phyloP scores from a whole-genome alignment of 2,888 invertebrate genomes.

The Abscondita cerata region DNA sequence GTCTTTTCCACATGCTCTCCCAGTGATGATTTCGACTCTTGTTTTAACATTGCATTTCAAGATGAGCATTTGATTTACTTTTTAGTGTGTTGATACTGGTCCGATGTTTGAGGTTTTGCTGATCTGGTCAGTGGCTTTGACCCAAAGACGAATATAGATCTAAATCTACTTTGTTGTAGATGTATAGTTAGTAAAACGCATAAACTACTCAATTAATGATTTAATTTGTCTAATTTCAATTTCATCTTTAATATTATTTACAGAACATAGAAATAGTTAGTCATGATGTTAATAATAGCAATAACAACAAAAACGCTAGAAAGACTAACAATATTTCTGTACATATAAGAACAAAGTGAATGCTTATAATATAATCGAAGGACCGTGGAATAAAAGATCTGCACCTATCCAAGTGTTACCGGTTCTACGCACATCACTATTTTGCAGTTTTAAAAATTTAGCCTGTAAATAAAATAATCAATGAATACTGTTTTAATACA shows the following conservation, averaged over 20 bases:
- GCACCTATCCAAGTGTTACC: slow-evolving; percentile 10
- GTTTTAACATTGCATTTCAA: no score
- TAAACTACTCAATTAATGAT: no score
- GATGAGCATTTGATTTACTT: no score
- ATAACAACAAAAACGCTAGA: slow-evolving; percentile 50
- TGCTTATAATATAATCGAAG: slow-evolving; percentile 15
- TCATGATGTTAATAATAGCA: slow-evolving; percentile 50
- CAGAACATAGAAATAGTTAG: slow-evolving; percentile 47
- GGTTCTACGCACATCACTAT: slow-evolving; percentile 11
- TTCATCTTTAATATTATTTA: slow-evolving; percentile 18
- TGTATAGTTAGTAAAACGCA: no score
- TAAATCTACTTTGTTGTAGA: no score
- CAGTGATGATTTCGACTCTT: no score
- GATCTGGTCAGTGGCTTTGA: no score
- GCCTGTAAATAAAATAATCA: slow-evolving; percentile 24
- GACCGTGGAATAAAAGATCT: slow-evolving; percentile 20
- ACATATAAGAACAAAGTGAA: slow-evolving; percentile 39
- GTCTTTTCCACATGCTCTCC: no score
- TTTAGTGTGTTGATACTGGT: no score
- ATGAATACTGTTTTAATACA: slow-evolving; percentile 3
- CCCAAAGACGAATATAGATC: no score
- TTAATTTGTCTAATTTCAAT: not conserved
- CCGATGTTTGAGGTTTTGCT: no score
- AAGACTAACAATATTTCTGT: slow-evolving; percentile 48
- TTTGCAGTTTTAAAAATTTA: slow-evolving; percentile 24